phyloP scores from a whole-genome alignment of 92 coral and sea anemone species.

The Pocillopora grandis region DNA sequence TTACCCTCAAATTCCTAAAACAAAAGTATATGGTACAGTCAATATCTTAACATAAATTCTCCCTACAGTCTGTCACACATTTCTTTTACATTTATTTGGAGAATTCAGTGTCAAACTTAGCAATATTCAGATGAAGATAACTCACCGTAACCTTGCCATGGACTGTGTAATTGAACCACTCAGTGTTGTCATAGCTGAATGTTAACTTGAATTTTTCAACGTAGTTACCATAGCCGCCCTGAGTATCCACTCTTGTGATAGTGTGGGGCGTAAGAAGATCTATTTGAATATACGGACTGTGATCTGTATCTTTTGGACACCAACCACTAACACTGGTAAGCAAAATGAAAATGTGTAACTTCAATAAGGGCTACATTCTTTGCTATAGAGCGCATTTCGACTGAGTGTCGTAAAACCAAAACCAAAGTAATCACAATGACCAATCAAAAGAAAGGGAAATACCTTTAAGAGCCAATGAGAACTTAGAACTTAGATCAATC shows the following conservation, averaged over 20 bases:
- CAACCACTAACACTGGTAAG: conserved; percentile 47
- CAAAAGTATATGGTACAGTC: not conserved
- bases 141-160: conserved; percentile 65
- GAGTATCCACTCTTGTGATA: conserved; percentile 58
- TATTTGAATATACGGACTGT: conserved; percentile 68
- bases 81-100: too few relatives aligned
- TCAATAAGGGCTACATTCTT: not conserved
- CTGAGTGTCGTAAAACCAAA: too few relatives aligned
- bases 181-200: conserved; percentile 73
- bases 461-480: too few relatives aligned
- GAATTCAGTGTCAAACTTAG: too few relatives aligned
- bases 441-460: too few relatives aligned
- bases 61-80: too few relatives aligned
- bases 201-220: conserved; percentile 50
- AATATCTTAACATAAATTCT: too few relatives aligned
- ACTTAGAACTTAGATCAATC: too few relatives aligned
- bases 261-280: conserved; percentile 76
- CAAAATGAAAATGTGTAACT: not conserved
- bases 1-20: conserved; percentile 66
- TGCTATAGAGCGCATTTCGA: too few relatives aligned
- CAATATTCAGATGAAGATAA: not conserved
- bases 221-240: conserved; percentile 34
- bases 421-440: too few relatives aligned
- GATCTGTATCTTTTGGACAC: conserved; percentile 59
- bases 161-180: conserved; percentile 76